Evolutionary conservation across 2,888 invertebrate species (phyloP), one percentile per base, ranked within the genome.

Genomic region (Chrysotoxum bicinctum): DNA sequence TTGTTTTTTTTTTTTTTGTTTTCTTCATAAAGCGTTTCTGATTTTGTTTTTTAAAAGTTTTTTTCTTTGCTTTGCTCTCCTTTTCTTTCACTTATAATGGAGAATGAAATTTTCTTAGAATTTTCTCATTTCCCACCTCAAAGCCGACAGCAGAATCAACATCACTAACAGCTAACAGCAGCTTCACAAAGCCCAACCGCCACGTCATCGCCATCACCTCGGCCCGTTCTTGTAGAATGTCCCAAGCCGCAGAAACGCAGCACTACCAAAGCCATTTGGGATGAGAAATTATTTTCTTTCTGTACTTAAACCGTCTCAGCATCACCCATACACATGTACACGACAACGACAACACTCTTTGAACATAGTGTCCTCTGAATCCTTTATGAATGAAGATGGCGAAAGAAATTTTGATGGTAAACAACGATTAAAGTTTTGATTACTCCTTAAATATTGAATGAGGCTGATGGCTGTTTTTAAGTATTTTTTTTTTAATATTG

Each of bases 341-440:
- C 14, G 14, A 50, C 50, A 50, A 26, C 23, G n/a, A n/a, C n/a
- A n/a, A 50, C 23, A 14, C 50, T 23, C 50, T 50, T 50, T 50
- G 54, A 56, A 16, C 32, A 64, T 37, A 58, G 72, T 77, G 72
- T 66, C 60, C 19, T 52, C 66, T 69, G 81, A 81, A 81, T 81
- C 85, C 76, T 81, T 85, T 81, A 85, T 81, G 83, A 74, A 74
- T 75, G 70, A 83, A 80, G 83, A 78, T 87, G 77, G 78, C 76
- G 84, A 82, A 73, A 73, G 78, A 89, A 91, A 91, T 91, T 91
- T 89, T 90, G 91, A 91, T 91, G 90, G 90, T 89, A 91, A 91
- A 91, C 91, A 91, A 90, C 90, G 91, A 91, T 91, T 91, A 91
- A 89, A 90, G 90, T 90, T 90, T 90, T 91, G 91, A 91, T 91